These are phyloP conservation scores for Petroica traversi DNA, from an alignment of 2,113 vertebrate species.

Conservation along the genomic window DNA sequence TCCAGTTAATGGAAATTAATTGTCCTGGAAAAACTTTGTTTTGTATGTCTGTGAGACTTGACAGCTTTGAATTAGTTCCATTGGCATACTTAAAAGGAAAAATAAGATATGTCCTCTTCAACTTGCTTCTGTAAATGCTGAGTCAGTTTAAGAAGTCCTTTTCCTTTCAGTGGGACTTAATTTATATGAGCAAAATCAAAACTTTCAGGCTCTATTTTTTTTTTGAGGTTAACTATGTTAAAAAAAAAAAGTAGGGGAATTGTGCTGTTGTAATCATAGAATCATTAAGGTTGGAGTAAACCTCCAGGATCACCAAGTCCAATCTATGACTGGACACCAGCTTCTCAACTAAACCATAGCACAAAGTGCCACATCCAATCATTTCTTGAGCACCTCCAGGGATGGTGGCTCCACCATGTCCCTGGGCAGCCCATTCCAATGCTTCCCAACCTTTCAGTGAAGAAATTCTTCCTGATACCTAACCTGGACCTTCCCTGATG, in stretches of 20 bases:
- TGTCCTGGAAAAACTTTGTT: neutral
- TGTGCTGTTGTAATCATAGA: neutral
- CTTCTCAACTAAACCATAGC: neutral
- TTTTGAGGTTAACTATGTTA: neutral
- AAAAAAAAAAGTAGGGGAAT: neutral
- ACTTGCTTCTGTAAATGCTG: neutral
- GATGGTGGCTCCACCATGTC: neutral
- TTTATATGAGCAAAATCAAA: neutral
- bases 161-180: neutral
- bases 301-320: too few relatives aligned
- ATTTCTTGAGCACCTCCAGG: neutral
- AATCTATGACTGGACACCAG: neutral
- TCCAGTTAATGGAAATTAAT: neutral
- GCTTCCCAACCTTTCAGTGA: neutral
- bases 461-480: neutral
- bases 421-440: neutral
- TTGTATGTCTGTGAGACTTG: neutral
- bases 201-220: neutral
- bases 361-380: fast-evolving
- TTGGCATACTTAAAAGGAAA: neutral
- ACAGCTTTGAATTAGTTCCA: neutral
- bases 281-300: neutral
- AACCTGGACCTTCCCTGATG: neutral
- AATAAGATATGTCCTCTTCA: neutral
- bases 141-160: neutral